Percentiles rank a stretch among this genome's conserved stretches.
phyloP scores from a whole-genome alignment of 2,888 invertebrate species.

The Formica aserva region DNA sequence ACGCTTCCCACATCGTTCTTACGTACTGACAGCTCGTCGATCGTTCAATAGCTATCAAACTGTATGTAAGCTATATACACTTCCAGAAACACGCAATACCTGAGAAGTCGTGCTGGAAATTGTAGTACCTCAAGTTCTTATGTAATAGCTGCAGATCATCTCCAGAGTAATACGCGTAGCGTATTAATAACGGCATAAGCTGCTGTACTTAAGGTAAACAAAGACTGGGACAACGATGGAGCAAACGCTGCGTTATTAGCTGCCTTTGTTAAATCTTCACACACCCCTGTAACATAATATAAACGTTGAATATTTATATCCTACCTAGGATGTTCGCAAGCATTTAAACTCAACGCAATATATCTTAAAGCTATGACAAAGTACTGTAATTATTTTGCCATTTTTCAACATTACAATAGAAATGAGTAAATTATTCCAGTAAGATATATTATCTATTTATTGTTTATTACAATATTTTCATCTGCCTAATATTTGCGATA shows the following conservation, averaged over 20 bases:
- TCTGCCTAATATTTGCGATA: not conserved
- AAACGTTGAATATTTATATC: slow-evolving; percentile 48
- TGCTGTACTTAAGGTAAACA: slow-evolving; percentile 74
- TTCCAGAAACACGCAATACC: slow-evolving; percentile 56
- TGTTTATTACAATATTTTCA: not conserved
- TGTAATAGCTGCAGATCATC: slow-evolving; percentile 81
- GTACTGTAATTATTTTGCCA: slow-evolving; percentile 15
- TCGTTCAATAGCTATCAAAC: slow-evolving; percentile 47
- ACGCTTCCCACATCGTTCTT: slow-evolving; percentile 13
- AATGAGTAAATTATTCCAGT: not conserved
- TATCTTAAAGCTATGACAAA: not conserved
- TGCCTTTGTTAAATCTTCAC: slow-evolving; percentile 83
- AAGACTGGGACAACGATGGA: slow-evolving; percentile 76
- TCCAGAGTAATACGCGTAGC: slow-evolving; percentile 77
- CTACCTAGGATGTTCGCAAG: slow-evolving; percentile 10
- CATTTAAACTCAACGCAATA: slow-evolving; percentile 7
- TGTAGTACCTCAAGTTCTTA: slow-evolving; percentile 42
- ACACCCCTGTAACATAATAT: slow-evolving; percentile 79
- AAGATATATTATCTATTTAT: slow-evolving; percentile 6
- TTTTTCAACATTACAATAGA: not conserved
- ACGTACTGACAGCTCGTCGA: slow-evolving; percentile 23
- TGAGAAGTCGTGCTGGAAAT: slow-evolving; percentile 50
- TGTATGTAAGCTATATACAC: slow-evolving; percentile 42
- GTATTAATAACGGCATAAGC: slow-evolving; percentile 68
- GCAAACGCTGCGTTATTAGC: slow-evolving; percentile 82